phyloP scores from a whole-genome alignment of 2,888 invertebrate genomes.

The Opisthograptis luteolata region DNA sequence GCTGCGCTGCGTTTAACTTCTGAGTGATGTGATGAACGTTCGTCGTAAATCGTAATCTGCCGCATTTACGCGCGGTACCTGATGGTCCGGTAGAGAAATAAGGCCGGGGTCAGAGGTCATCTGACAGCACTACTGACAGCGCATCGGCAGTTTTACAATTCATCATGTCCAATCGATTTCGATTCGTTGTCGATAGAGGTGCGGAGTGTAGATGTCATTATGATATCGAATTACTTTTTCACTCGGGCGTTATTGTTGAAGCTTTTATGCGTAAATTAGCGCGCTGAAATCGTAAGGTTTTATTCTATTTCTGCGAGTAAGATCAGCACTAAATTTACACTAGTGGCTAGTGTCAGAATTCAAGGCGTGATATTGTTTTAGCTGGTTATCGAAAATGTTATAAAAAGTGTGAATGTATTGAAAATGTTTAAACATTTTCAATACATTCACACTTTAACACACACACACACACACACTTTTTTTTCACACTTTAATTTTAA shows the following conservation, averaged over 20 bases:
- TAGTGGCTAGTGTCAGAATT: too few relatives aligned
- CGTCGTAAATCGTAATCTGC: slow-evolving; percentile 61
- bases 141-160: slow-evolving; percentile 49
- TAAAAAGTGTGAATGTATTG: too few relatives aligned
- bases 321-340: too few relatives aligned
- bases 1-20: slow-evolving; percentile 66
- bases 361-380: too few relatives aligned
- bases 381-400: too few relatives aligned
- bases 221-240: slow-evolving; percentile 29
- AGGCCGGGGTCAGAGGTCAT: slow-evolving; percentile 52
- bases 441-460: too few relatives aligned
- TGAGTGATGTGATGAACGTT: slow-evolving; percentile 63
- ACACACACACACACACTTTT: too few relatives aligned
- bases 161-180: slow-evolving; percentile 50
- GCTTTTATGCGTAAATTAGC: neutral
- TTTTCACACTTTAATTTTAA: too few relatives aligned
- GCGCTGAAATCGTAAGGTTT: neutral
- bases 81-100: slow-evolving; percentile 33
- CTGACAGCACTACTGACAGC: slow-evolving; percentile 40
- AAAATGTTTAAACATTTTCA: too few relatives aligned
- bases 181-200: slow-evolving; percentile 34
- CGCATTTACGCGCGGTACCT: slow-evolving; percentile 39
- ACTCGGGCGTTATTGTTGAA: neutral
- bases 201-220: slow-evolving; percentile 37
- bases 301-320: neutral